phyloP scores from a whole-genome alignment of 2,888 invertebrate genomes.

The Leucophora obtusa region DNA sequence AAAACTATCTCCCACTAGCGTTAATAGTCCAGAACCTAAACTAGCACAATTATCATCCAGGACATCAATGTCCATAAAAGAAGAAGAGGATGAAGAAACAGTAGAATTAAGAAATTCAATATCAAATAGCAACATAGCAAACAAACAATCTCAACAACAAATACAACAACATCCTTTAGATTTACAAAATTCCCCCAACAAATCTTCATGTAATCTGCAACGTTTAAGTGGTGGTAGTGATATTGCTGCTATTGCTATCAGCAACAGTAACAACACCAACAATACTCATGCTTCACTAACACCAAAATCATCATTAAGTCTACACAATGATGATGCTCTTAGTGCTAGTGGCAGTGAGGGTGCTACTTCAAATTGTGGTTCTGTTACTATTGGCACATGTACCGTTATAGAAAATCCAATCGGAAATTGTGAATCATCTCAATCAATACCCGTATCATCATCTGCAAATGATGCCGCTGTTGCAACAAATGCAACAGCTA shows the following conservation, averaged over 20 bases:
- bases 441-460: conserved; percentile 29
- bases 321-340: conserved; percentile 71
- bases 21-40: conserved; percentile 65
- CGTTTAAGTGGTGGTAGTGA: conserved; percentile 52
- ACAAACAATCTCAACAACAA: conserved; percentile 34
- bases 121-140: background rate
- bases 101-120: conserved; percentile 48
- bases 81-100: conserved; percentile 73
- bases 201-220: conserved; percentile 1
- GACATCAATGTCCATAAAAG: conserved; percentile 74
- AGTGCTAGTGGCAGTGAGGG: conserved; percentile 72
- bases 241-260: conserved; percentile 51
- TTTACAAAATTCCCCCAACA: conserved; percentile 18
- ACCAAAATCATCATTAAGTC: conserved; percentile 73
- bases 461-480: background rate
- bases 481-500: conserved; percentile 25
- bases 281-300: conserved; percentile 64
- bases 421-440: conserved; percentile 56
- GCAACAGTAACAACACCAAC: conserved; percentile 24
- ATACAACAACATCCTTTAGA: too few relatives aligned
- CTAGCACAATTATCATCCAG: conserved; percentile 68
- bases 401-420: conserved; percentile 48
- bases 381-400: conserved; percentile 7
- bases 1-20: conserved; percentile 49
- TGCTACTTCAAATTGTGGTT: conserved; percentile 67